These are phyloP conservation scores for Notolabrus celidotus DNA, from an alignment of 2,797 vertebrate genomes.

Conservation along the genomic window DNA sequence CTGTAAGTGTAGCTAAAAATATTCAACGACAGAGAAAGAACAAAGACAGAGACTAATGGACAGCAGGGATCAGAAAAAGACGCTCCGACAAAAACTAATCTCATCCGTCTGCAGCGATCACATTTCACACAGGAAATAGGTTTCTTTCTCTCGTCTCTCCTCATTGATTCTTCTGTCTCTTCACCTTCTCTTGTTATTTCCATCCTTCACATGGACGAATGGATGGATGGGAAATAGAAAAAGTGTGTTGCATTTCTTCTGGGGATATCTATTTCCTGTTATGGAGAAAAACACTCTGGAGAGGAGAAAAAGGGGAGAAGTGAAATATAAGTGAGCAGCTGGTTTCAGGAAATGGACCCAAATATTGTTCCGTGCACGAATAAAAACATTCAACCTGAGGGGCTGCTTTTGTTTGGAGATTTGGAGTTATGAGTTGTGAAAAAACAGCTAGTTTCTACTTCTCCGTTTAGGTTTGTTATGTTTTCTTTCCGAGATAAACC, in stretches of 20 bases:
- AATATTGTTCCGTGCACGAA: not conserved
- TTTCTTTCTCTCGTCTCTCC: constrained; percentile 61
- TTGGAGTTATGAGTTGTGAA: not conserved
- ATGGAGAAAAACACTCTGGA: constrained; percentile 68
- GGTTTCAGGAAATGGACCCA: not conserved
- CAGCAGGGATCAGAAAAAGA: constrained; percentile 43
- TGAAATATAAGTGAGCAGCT: constrained; percentile 1
- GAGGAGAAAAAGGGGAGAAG: constrained; percentile 13
- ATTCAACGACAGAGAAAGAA: constrained; percentile 1
- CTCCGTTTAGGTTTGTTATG: not conserved
- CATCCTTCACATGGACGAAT: constrained; percentile 50
- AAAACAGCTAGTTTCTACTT: not conserved
- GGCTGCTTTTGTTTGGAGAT: not conserved
- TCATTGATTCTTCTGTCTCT: constrained; percentile 62
- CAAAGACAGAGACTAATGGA: constrained; percentile 48
- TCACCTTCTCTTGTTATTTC: constrained; percentile 58
- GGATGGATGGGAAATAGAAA: constrained; percentile 35
- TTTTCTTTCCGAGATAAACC: not conserved
- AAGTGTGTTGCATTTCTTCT: constrained; percentile 10
- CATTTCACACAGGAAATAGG: constrained; percentile 72
- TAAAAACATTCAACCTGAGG: not conserved
- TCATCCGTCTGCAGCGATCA: constrained; percentile 69
- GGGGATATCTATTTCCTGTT: constrained; percentile 19
- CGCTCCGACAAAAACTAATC: constrained; percentile 59
- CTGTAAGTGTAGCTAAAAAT: not conserved